Conservation (phyloP, 1,140 invertebrate genomes). For the Drosophila mayri region DNA sequence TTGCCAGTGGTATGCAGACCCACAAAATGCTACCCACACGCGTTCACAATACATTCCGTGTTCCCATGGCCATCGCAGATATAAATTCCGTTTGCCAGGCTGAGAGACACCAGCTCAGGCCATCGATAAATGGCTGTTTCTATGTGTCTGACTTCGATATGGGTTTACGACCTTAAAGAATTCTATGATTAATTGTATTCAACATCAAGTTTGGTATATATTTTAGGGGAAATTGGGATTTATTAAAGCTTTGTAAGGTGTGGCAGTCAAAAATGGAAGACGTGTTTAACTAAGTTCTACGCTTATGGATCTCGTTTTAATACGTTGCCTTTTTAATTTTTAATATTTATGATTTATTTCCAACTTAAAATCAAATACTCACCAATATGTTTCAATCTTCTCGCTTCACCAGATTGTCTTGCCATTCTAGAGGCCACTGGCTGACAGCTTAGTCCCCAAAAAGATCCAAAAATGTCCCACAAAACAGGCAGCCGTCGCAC, state of each 20-base stretch:
- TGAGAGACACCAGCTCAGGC: conserved; percentile 1
- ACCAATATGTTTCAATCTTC: background rate
- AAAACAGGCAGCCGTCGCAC: conserved; percentile 75
- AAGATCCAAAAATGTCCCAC: conserved; percentile 69
- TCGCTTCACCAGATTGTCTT: conserved; percentile 30
- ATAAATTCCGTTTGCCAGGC: conserved; percentile 39
- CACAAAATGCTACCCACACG: conserved; percentile 46
- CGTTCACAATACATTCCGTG: conserved; percentile 30
- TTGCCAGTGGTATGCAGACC: conserved; percentile 45
- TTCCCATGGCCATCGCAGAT: conserved; percentile 48
- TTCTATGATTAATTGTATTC: background rate
- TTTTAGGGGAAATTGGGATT: background rate
- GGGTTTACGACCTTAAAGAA: background rate
- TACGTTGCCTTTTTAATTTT: background rate
- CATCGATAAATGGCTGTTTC: conserved; percentile 13
- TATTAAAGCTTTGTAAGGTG: background rate
- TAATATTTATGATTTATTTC: background rate
- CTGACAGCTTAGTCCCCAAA: conserved; percentile 3
- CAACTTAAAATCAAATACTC: background rate
- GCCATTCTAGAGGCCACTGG: conserved; percentile 28
- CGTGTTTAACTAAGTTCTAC: background rate
- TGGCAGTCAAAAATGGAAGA: background rate
- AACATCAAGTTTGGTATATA: background rate
- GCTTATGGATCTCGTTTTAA: background rate
- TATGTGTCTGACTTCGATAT: conserved; percentile 1